Evolutionary conservation across 2,888 invertebrate genomes (phyloP).

Genomic region (Eupeodes latifasciatus): DNA sequence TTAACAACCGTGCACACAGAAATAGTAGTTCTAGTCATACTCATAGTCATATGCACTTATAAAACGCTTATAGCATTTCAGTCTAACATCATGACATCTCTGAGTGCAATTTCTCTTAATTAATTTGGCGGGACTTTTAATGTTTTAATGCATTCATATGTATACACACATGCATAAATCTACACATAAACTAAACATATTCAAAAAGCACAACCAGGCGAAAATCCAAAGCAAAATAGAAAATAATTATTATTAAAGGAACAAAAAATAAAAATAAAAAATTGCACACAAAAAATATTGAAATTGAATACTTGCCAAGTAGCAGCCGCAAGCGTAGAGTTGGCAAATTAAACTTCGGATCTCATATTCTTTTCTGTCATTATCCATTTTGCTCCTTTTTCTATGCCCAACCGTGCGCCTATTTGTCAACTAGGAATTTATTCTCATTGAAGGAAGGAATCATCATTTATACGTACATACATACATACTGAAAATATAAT

Average conservation of each 20-base stretch:
- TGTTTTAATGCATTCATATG: conserved; percentile 7
- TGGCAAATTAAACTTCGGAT: conserved; percentile 71
- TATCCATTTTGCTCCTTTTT: conserved; percentile 32
- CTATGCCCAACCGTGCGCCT: conserved; percentile 56
- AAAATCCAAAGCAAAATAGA: conserved; percentile 32
- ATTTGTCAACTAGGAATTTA: conserved; percentile 59
- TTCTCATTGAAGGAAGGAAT: conserved; percentile 52
- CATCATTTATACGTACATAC: not conserved
- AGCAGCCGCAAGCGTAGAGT: conserved; percentile 62
- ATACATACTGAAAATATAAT: no score
- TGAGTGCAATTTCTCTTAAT: conserved; percentile 66
- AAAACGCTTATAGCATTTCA: conserved; percentile 20
- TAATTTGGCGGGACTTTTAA: conserved; percentile 63
- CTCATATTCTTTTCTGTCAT: conserved; percentile 35
- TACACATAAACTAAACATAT: not conserved
- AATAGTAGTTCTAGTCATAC: no score
- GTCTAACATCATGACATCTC: conserved; percentile 35
- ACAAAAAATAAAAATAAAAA: conserved; percentile 3
- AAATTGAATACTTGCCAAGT: conserved; percentile 73
- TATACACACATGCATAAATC: not conserved
- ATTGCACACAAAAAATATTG: not conserved
- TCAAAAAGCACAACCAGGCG: conserved; percentile 23
- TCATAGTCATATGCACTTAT: not conserved
- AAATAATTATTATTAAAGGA: conserved; percentile 64
- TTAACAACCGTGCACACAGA: no score